phyloP scores from a whole-genome alignment of 2,888 invertebrate genomes.

The Neoascia interrupta region DNA sequence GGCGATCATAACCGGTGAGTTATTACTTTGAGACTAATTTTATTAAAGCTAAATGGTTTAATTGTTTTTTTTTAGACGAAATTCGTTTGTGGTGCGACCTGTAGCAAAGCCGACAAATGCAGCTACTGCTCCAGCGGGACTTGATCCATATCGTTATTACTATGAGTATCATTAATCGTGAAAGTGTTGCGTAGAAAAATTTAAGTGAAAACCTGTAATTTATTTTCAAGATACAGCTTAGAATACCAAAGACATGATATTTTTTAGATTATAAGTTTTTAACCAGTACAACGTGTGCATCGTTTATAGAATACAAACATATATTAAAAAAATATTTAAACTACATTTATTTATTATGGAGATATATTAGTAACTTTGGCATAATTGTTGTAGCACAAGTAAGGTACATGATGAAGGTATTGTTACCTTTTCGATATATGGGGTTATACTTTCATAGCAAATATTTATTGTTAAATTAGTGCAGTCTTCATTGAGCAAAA shows the following conservation, averaged over 20 bases:
- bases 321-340: too few relatives aligned
- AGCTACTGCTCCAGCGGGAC: slow-evolving; percentile 75
- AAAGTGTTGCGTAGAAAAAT: background rate
- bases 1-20: slow-evolving; percentile 83
- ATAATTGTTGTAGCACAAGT: too few relatives aligned
- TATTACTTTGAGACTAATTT: background rate
- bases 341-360: too few relatives aligned
- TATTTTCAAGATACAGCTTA: slow-evolving; percentile 46
- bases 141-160: slow-evolving; percentile 83
- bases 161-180: slow-evolving; percentile 80
- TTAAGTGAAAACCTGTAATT: slow-evolving; percentile 32
- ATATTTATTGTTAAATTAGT: too few relatives aligned
- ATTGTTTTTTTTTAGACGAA: slow-evolving; percentile 80
- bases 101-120: slow-evolving; percentile 78
- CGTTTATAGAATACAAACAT: too few relatives aligned
- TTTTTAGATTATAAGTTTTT: slow-evolving; percentile 17
- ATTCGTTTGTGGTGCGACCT: slow-evolving; percentile 83
- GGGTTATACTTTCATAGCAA: too few relatives aligned
- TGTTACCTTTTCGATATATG: too few relatives aligned
- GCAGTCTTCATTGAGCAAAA: too few relatives aligned
- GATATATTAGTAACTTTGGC: too few relatives aligned
- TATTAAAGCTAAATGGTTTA: background rate
- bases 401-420: too few relatives aligned
- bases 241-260: slow-evolving; percentile 40
- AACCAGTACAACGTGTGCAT: too few relatives aligned